These are phyloP conservation scores for Microctonus brassicae DNA, from an alignment of 2,888 invertebrate genomes.

Conservation along the genomic window DNA sequence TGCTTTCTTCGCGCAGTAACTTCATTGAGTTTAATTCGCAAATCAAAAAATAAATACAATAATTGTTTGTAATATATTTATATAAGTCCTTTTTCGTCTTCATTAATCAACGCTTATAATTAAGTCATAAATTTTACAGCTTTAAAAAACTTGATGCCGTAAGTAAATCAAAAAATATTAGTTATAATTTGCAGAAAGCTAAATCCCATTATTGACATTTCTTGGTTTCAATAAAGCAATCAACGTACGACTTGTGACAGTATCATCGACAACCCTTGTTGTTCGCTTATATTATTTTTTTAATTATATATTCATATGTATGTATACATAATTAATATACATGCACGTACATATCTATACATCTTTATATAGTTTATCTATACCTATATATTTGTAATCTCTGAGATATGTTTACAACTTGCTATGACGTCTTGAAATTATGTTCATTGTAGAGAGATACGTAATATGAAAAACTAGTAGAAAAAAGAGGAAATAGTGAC, in stretches of 20 bases:
- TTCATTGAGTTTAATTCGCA: constrained; percentile 42
- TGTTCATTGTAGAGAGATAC: constrained; percentile 41
- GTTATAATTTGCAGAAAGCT: neutral
- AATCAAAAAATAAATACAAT: constrained; percentile 34
- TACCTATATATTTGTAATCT: constrained; percentile 44
- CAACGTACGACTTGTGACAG: constrained; percentile 11
- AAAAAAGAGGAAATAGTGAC: neutral
- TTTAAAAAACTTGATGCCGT: constrained; percentile 47
- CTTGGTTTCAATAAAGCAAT: neutral
- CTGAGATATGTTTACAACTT: constrained; percentile 56
- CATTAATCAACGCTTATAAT: constrained; percentile 56
- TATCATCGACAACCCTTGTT: constrained; percentile 17
- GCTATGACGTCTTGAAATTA: constrained; percentile 39
- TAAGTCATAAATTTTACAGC: constrained; percentile 52
- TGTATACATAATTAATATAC: too few species aligned
- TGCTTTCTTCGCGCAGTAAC: constrained; percentile 65
- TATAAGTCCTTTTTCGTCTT: constrained; percentile 48
- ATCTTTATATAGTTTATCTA: constrained; percentile 33
- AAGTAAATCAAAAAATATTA: constrained; percentile 36
- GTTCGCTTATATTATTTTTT: constrained; percentile 11
- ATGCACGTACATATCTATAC: neutral
- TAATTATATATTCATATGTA: constrained; percentile 18
- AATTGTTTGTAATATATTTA: constrained; percentile 43
- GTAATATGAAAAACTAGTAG: constrained; percentile 15
- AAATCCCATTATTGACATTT: neutral